Conservation (phyloP, 2,888 invertebrate species). For the Subacronicta megacephala region DNA sequence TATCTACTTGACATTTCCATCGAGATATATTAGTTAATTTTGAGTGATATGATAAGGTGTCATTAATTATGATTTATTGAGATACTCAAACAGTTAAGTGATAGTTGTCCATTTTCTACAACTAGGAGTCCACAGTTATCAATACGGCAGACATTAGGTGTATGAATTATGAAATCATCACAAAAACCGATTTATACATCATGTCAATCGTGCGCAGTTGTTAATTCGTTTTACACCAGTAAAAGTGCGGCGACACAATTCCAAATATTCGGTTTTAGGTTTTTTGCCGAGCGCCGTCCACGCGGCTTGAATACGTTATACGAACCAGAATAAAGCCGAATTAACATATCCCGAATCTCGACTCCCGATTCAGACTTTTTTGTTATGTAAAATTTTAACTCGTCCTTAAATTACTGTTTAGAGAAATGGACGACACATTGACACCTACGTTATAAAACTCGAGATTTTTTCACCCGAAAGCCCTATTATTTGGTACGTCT, state of each 20-base stretch:
- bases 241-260: constrained; percentile 78
- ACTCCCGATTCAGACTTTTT: constrained; percentile 74
- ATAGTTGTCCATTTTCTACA: constrained; percentile 6
- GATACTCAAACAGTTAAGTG: constrained; percentile 8
- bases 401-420: constrained; percentile 78
- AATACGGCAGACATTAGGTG: constrained; percentile 17
- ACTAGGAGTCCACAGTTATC: constrained; percentile 2
- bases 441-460: constrained; percentile 81
- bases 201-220: constrained; percentile 63
- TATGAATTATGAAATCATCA: constrained; percentile 50
- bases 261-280: constrained; percentile 79
- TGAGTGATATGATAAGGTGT: not conserved
- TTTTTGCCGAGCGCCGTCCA: constrained; percentile 74
- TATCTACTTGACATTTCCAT: not conserved
- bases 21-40: not conserved
- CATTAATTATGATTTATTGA: not conserved
- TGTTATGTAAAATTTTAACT: constrained; percentile 79
- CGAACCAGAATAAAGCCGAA: constrained; percentile 74
- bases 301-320: constrained; percentile 77
- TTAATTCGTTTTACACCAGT: constrained; percentile 80
- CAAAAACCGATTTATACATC: constrained; percentile 68
- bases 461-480: constrained; percentile 68
- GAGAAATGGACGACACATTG: constrained; percentile 75
- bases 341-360: constrained; percentile 81
- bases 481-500: constrained; percentile 79